Base-by-base conservation (phyloP, 2,113 vertebrate genomes). In the Ploceus nigricollis region DNA sequence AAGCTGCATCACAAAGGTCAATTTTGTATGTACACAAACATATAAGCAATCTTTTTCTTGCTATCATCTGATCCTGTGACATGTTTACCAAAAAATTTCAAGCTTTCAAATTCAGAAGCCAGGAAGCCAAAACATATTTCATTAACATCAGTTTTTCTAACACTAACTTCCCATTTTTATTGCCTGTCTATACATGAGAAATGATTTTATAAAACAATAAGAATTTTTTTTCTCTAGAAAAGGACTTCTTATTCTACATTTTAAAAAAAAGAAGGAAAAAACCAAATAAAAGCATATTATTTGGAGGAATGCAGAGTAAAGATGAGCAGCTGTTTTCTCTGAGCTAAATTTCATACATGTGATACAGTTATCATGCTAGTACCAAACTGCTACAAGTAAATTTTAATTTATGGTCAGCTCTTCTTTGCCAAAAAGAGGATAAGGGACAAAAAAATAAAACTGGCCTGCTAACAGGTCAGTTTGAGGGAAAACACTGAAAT, bases 1-100 rank as follows among this genome's bases (percentile, higher is more conserved):
- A 97, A 95, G 97, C 97, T 98, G 96, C 98, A 98, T 98, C 98
- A 98, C 95, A 97, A 98, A 98, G 98, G 98, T 98, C 98, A 98
- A 97, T 95, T 96, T 95, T 98, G 96, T 98, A 97, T 87, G 72
- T 97, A 98, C 93, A 97, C 97, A 98, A 98, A 97, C 94, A 98
- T 83, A 94, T 47, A 97, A 92, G 91, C 96, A 95, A 94, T 95
- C 87, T 97, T 96, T 97, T 82, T 82, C 90, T 96, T 97, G 82
- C 83, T 96, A 97, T 96, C 66, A 97, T 94, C 78, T 94, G 90
- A 96, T 97, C 72, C 42, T 97, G 91, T 96, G 94, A 91, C 78
- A 95, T 24, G 82, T 69, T 93, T 88, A 89, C 51, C 8, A 89
- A 93, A 85, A 86, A 93, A 83, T 31, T 14, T 57, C 47, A 97